Percentiles rank a stretch among this genome's conserved stretches.
These are phyloP conservation scores for Tetanocera ferruginea DNA, from an alignment of 2,888 invertebrate species.

Conservation along the genomic window DNA sequence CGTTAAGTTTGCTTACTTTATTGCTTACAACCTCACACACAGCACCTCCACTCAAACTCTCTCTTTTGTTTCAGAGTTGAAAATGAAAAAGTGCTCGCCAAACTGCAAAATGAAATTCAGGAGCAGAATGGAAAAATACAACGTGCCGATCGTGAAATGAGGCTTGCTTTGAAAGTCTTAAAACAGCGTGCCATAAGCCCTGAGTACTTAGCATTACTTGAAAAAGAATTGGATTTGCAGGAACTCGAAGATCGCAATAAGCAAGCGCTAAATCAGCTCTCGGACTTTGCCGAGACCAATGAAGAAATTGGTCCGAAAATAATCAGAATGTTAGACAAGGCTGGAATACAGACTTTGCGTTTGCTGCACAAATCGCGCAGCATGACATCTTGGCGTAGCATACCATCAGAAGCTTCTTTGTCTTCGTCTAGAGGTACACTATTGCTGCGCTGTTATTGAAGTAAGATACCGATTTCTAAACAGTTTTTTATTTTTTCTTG, in stretches of 20 bases:
- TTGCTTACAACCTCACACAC: not conserved
- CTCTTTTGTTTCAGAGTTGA: constrained; percentile 53
- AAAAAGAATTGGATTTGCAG: constrained; percentile 72
- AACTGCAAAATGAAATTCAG: constrained; percentile 64
- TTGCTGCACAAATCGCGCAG: constrained; percentile 58
- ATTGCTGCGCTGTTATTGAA: not conserved
- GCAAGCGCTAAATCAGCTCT: constrained; percentile 72
- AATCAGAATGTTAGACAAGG: constrained; percentile 59
- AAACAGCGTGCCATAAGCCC: constrained; percentile 58
- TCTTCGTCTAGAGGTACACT: constrained; percentile 56
- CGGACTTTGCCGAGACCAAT: constrained; percentile 70
- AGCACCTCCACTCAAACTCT: not conserved
- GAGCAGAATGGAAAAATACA: constrained; percentile 66
- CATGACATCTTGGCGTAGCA: constrained; percentile 60
- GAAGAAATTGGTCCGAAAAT: constrained; percentile 61
- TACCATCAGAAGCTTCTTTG: constrained; percentile 53
- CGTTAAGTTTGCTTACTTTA: no score
- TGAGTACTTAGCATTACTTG: constrained; percentile 58
- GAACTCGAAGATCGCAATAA: constrained; percentile 75
- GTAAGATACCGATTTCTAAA: not conserved
- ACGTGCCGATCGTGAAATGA: constrained; percentile 67
- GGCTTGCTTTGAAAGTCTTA: constrained; percentile 57
- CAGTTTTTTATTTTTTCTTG: not conserved
- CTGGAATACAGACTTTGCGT: constrained; percentile 66
- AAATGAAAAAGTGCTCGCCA: constrained; percentile 59